A percentile compares a stretch with the other conserved stretches of the same genome.
Conservation (phyloP, 1,140 invertebrate genomes). For the Bombus impatiens region DNA sequence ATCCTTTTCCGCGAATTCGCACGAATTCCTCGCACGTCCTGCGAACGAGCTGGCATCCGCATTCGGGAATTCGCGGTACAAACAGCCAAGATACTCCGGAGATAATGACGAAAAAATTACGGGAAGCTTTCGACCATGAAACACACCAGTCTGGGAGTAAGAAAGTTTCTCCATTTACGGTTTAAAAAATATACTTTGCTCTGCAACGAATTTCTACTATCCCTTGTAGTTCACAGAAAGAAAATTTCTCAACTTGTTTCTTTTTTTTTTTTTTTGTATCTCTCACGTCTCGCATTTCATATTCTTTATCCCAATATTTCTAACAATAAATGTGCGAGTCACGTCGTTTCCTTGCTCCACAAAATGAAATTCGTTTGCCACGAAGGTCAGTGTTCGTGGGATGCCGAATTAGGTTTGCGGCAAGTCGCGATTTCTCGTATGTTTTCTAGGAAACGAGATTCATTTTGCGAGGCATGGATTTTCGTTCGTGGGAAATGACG, state of each 20-base stretch:
- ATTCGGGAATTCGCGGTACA: constrained; percentile 41
- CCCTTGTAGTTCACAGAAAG: neutral
- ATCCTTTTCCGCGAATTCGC: constrained; percentile 58
- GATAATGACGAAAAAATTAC: constrained; percentile 50
- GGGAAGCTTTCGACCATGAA: neutral
- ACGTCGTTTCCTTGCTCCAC: no score
- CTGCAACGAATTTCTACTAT: neutral
- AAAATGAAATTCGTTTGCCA: no score
- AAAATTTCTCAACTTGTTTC: neutral
- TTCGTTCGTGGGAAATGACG: no score
- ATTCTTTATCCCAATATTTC: neutral
- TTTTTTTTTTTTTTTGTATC: neutral
- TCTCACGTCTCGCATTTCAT: neutral
- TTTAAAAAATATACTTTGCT: neutral
- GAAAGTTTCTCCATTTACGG: neutral
- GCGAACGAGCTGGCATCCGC: constrained; percentile 57
- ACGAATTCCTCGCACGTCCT: constrained; percentile 66
- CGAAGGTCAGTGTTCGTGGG: no score
- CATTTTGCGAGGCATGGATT: no score
- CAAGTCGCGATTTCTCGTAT: no score
- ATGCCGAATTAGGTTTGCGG: no score
- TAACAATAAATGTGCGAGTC: no score
- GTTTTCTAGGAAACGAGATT: neutral
- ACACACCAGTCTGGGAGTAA: neutral
- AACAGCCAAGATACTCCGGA: constrained; percentile 32